Base-by-base conservation (phyloP, 1,140 invertebrate species). In the Bombus superbus region DNA sequence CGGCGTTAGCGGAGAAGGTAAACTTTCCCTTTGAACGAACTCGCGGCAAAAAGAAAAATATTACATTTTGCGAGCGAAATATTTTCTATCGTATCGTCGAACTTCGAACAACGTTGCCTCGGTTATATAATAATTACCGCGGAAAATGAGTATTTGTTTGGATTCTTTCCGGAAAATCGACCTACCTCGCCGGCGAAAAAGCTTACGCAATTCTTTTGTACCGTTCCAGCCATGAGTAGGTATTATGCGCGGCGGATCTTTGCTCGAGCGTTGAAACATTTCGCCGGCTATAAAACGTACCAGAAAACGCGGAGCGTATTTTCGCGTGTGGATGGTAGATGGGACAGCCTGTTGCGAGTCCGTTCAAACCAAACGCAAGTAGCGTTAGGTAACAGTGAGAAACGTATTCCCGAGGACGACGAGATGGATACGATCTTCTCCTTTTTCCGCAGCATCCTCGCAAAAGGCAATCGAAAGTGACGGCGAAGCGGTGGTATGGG, bases 371-470 rank as follows among this genome's bases (percentile, higher is more conserved):
- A 71, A 28, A 40, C 9, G 68, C 2, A 71, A 40, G 18, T 38
- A 9, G 32, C 8, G 66, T 68, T 53, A 68, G 22, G 38, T 68
- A 68, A 38, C 2, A 68, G 35, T 0, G 18, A 9, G 32, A 35
- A 68, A 22, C 18, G 18, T 10, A 22, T 68, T 3, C 15, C n/a
- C 15, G 3, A 53, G 22, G 5, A 53, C 8, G 18, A 53, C 2
- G 47, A 53, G 47, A 53, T 40, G 5, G 38, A 40, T 4, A 40
- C 3, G 3, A 57, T 15, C 15, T 18, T 64, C 5, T 32, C 15
- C 15, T 66, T 32, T 18, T 64, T 32, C n/a, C 0, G 5, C 0
- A 32, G n/a, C 1, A n/a, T 62, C 0, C 5, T 0, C 5, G n/a
- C 4, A 64, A n/a, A 13, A 64, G 13, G 2, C 18, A 32, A 13